Evolutionary conservation across 2,113 vertebrate genomes (phyloP).

Genomic region (Carassius auratus): DNA sequence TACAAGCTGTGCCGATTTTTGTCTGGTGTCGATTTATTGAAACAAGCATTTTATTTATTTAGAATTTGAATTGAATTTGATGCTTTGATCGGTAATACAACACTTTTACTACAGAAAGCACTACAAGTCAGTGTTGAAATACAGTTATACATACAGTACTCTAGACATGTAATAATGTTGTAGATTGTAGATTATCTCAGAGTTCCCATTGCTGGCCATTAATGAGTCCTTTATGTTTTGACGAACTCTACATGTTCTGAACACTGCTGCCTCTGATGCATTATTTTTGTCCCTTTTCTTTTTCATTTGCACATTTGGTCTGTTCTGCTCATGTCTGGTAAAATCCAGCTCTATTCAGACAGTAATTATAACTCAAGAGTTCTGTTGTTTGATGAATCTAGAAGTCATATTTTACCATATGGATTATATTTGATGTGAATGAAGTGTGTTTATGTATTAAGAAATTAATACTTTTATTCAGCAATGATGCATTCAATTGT

Average conservation of each 20-base stretch:
- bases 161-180: neutral
- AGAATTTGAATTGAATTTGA: neutral
- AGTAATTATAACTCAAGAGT: neutral
- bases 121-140: neutral
- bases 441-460: neutral
- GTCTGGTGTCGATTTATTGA: constrained; percentile 64
- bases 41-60: constrained; percentile 72
- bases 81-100: neutral
- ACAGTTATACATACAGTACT: neutral
- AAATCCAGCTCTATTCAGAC: neutral
- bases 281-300: neutral
- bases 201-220: constrained; percentile 2
- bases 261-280: neutral
- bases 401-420: neutral
- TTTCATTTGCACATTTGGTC: neutral
- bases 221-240: constrained; percentile 4
- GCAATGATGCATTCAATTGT: neutral
- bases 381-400: neutral
- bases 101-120: neutral
- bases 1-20: constrained; percentile 23
- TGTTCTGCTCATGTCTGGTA: neutral
- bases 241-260: neutral
- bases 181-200: neutral
- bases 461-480: neutral
- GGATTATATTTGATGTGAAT: neutral